Conservation (phyloP, 2,888 invertebrate species). For the Xylota sylvarum region DNA sequence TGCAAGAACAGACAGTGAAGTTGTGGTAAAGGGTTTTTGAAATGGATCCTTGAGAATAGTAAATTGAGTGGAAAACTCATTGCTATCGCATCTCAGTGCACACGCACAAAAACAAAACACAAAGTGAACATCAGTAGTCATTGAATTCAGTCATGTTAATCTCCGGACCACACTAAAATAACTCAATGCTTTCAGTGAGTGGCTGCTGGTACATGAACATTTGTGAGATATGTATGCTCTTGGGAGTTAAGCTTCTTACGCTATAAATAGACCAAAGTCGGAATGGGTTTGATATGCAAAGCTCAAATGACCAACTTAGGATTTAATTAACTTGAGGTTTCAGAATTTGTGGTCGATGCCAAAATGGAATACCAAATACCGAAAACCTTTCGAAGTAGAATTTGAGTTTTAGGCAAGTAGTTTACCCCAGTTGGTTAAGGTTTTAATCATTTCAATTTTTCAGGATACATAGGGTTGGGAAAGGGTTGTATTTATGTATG, state of each 20-base stretch:
- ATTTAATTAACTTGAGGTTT: slow-evolving; percentile 59
- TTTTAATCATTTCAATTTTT: background rate
- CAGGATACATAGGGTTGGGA: background rate
- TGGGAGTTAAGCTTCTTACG: slow-evolving; percentile 5
- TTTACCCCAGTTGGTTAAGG: background rate
- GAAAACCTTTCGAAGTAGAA: background rate
- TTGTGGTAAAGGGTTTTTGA: slow-evolving; percentile 19
- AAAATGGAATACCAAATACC: background rate
- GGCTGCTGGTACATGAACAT: slow-evolving; percentile 5
- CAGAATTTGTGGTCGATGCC: slow-evolving; percentile 9
- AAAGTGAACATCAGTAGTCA: slow-evolving; percentile 16
- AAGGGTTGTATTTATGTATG: background rate
- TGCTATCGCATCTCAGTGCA: slow-evolving; percentile 22
- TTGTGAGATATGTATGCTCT: background rate
- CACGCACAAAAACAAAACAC: slow-evolving; percentile 3
- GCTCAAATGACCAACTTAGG: slow-evolving; percentile 32
- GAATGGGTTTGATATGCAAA: slow-evolving; percentile 32
- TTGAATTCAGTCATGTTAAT: slow-evolving; percentile 3
- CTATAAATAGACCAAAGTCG: slow-evolving; percentile 22
- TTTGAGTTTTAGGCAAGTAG: background rate
- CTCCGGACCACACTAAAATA: background rate
- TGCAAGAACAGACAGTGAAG: slow-evolving; percentile 26
- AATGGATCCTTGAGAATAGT: slow-evolving; percentile 27
- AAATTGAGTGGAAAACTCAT: slow-evolving; percentile 37
- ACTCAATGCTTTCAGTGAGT: slow-evolving; percentile 2